Percentiles rank a stretch among this genome's conserved stretches.
phyloP scores from a whole-genome alignment of 2,797 vertebrate species.

The Acipenser oxyrinchus region DNA sequence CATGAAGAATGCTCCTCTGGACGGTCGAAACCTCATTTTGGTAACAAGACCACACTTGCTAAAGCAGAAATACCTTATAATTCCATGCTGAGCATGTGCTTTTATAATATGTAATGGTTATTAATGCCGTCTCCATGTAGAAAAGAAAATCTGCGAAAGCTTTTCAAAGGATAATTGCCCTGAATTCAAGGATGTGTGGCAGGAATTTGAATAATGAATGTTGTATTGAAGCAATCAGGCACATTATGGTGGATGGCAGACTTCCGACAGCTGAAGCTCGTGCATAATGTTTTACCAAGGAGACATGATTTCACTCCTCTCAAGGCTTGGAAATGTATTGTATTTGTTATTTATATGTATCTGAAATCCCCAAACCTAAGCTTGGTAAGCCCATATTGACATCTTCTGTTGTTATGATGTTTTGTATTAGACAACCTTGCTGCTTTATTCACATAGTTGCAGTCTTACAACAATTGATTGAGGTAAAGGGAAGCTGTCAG shows the following conservation, averaged over 20 bases:
- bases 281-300: slow-evolving; percentile 11
- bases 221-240: slow-evolving; percentile 19
- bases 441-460: not conserved
- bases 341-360: slow-evolving; percentile 31
- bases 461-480: not conserved
- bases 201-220: slow-evolving; percentile 24
- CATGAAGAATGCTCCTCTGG: no score
- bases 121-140: slow-evolving; percentile 35
- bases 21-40: no score
- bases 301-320: slow-evolving; percentile 17
- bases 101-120: slow-evolving; percentile 24
- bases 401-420: slow-evolving; percentile 19
- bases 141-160: slow-evolving; percentile 16
- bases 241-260: slow-evolving; percentile 29
- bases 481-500: slow-evolving; percentile 35
- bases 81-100: not conserved
- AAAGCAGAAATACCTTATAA: not conserved
- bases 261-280: slow-evolving; percentile 14
- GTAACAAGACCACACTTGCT: no score
- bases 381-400: slow-evolving; percentile 4
- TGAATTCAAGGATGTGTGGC: slow-evolving; percentile 27
- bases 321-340: slow-evolving; percentile 11
- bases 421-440: not conserved
- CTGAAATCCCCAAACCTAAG: slow-evolving; percentile 31
- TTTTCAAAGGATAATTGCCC: slow-evolving; percentile 29